Percentiles rank a stretch among this genome's conserved stretches.
These are phyloP conservation scores for Ranitomeya variabilis DNA, from an alignment of 2,113 vertebrate genomes.

Conservation along the genomic window DNA sequence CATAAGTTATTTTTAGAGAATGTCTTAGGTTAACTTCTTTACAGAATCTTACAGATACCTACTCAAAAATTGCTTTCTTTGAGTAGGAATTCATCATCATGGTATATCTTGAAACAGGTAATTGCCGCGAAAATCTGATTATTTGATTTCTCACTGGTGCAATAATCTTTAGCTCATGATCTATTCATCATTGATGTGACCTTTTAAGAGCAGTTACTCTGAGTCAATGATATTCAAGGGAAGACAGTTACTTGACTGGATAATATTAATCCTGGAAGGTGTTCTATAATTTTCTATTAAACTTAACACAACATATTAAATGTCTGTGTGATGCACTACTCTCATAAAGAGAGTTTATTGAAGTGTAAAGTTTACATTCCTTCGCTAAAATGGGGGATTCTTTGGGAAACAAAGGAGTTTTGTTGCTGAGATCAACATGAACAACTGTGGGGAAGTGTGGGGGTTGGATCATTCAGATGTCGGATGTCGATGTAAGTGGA, in stretches of 20 bases:
- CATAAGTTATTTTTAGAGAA: background rate
- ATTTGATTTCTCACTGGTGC: slow-evolving; percentile 78
- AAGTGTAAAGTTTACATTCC: background rate
- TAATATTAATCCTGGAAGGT: background rate
- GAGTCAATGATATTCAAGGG: slow-evolving; percentile 71
- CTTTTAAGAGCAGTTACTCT: slow-evolving; percentile 73
- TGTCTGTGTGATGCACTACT: background rate
- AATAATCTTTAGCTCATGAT: slow-evolving; percentile 80
- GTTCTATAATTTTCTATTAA: background rate
- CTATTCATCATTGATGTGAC: slow-evolving; percentile 78
- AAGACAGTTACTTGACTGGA: slow-evolving; percentile 63
- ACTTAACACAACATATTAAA: background rate
- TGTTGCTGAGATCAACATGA: background rate
- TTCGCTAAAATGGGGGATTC: background rate
- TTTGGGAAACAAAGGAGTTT: background rate
- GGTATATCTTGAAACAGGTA: slow-evolving; percentile 72
- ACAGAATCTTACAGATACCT: background rate
- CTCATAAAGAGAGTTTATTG: background rate
- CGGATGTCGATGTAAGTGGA: background rate
- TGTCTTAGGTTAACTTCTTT: background rate
- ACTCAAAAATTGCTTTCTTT: slow-evolving; percentile 66
- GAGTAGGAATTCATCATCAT: slow-evolving; percentile 77
- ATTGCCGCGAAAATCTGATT: slow-evolving; percentile 81
- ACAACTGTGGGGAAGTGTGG: background rate
- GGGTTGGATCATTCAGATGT: too few relatives aligned